phyloP scores from a whole-genome alignment of 2,797 vertebrate genomes.

The Otolemur crassicaudatus region DNA sequence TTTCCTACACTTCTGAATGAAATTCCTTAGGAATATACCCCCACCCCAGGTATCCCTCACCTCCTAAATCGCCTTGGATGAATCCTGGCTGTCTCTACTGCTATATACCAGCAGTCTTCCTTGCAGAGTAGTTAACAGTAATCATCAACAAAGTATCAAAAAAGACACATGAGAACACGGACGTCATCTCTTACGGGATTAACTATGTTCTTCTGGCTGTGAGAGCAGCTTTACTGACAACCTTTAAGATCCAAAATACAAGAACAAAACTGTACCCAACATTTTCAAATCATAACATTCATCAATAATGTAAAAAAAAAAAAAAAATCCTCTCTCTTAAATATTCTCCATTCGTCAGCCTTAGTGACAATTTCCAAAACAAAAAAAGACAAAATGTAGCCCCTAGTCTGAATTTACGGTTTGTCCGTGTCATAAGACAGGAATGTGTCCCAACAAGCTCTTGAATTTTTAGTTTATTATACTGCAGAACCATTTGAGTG shows the following conservation, averaged over 20 bases:
- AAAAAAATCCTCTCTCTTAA: constrained; percentile 51
- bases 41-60: no score
- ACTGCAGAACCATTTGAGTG: constrained; percentile 14
- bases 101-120: not conserved
- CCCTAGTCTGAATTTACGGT: constrained; percentile 26
- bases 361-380: constrained; percentile 66
- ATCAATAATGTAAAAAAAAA: constrained; percentile 62
- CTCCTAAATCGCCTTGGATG: not conserved
- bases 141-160: not conserved
- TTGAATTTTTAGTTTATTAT: constrained; percentile 57
- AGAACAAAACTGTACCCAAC: not conserved
- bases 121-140: not conserved
- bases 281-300: constrained; percentile 48
- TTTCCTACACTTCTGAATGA: not conserved
- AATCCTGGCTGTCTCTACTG: not conserved
- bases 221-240: constrained; percentile 24
- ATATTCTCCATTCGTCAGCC: constrained; percentile 15
- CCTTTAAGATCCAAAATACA: constrained; percentile 36
- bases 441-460: constrained; percentile 14
- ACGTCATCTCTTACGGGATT: not conserved
- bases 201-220: not conserved
- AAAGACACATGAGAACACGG: not conserved
- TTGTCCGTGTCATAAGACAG: constrained; percentile 33
- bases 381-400: constrained; percentile 53
- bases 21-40: not conserved